Conservation (phyloP, 2,113 vertebrate genomes). For the Sinocyclocheilus anophthalmus region DNA sequence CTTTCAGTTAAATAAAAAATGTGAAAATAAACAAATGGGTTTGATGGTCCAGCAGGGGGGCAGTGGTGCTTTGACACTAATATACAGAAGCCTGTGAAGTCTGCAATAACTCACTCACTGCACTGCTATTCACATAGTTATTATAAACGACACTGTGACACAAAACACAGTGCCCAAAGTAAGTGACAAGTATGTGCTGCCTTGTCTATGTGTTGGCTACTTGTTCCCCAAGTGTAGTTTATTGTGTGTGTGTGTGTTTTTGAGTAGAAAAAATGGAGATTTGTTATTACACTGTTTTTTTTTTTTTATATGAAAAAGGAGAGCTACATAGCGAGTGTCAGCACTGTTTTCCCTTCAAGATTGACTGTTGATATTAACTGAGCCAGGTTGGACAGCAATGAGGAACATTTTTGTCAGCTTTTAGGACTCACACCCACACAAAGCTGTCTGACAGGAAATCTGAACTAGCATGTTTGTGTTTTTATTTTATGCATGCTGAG, state of each 20-base stretch:
- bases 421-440: conserved; percentile 20
- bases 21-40: not conserved
- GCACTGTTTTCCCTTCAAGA: conserved; percentile 3
- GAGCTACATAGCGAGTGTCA: not conserved
- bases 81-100: not conserved
- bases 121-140: not conserved
- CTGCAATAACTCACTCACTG: not conserved
- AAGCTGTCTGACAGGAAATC: conserved; percentile 20
- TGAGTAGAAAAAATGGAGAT: not conserved
- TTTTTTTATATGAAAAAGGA: no score
- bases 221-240: no score
- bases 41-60: conserved; percentile 29
- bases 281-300: not conserved
- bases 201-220: not conserved
- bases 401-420: conserved; percentile 16
- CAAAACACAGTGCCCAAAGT: not conserved
- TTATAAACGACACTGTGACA: conserved; percentile 12
- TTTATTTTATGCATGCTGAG: not conserved
- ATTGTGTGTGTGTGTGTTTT: not conserved
- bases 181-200: not conserved
- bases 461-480: conserved; percentile 21
- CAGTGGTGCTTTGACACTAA: not conserved
- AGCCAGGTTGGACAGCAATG: not conserved
- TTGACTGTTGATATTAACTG: conserved; percentile 8
- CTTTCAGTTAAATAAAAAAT: not conserved